These are phyloP conservation scores for Halictus ligatus DNA, from an alignment of 2,888 invertebrate species.

Conservation along the genomic window DNA sequence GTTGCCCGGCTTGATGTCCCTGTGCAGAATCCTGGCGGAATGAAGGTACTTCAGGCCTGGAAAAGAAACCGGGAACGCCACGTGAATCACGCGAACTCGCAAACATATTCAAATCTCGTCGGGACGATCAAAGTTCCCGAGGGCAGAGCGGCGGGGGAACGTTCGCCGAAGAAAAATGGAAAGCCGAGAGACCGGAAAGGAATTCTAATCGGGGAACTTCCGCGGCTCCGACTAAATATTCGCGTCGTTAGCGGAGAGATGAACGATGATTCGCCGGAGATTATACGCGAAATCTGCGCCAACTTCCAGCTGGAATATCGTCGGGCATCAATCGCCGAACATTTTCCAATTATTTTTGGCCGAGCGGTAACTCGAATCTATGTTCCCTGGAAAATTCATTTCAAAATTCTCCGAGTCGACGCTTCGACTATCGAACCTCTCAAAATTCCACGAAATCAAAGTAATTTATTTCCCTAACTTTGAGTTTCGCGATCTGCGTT, in stretches of 20 bases:
- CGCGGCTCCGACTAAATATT: constrained; percentile 34
- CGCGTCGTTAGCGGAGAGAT: constrained; percentile 52
- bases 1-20: constrained; percentile 99
- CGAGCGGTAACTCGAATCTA: neutral
- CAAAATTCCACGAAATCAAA: neutral
- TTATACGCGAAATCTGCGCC: constrained; percentile 30
- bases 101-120: constrained; percentile 14
- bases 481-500: too few species aligned
- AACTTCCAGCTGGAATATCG: neutral
- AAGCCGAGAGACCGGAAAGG: neutral
- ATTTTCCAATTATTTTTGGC: neutral
- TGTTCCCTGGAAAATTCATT: neutral
- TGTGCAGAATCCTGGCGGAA: constrained; percentile 98
- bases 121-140: constrained; percentile 15
- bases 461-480: neutral
- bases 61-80: constrained; percentile 72
- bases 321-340: neutral
- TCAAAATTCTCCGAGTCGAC: neutral
- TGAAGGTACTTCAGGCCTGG: constrained; percentile 98
- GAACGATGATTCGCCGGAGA: constrained; percentile 42
- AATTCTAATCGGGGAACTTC: neutral
- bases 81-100: neutral
- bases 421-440: neutral
- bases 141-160: neutral
- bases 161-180: neutral